Evolutionary conservation across 2,113 vertebrate genomes (phyloP).

Genomic region (Todiramphus chloris): DNA sequence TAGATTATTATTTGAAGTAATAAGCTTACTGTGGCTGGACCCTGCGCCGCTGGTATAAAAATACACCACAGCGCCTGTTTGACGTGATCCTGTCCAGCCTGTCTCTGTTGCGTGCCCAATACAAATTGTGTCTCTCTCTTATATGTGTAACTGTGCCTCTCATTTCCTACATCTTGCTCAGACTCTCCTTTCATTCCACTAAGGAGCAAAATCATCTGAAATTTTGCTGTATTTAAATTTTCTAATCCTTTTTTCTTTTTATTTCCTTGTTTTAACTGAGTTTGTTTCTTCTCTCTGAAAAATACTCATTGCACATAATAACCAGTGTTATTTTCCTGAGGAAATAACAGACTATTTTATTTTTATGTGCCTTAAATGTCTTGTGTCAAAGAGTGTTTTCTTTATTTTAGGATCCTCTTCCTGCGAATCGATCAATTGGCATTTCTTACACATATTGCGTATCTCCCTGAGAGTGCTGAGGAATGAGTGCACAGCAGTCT

Average conservation of each 20-base stretch:
- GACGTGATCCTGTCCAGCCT: conserved; percentile 41
- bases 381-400: neutral
- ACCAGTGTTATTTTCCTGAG: conserved; percentile 12
- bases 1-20: conserved; percentile 44
- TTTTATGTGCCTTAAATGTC: neutral
- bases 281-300: conserved; percentile 29
- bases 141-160: neutral
- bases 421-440: neutral
- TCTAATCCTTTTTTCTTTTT: conserved; percentile 44
- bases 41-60: conserved; percentile 25
- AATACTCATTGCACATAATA: neutral
- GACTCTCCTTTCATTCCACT: neutral
- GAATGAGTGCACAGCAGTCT: neutral
- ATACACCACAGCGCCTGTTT: neutral
- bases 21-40: conserved; percentile 29
- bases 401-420: neutral
- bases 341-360: neutral
- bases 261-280: conserved; percentile 45
- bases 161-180: neutral
- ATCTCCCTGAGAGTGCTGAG: neutral
- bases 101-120: neutral
- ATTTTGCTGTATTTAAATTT: conserved; percentile 23
- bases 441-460: neutral
- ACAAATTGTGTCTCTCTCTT: conserved; percentile 15
- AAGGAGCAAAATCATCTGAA: conserved; percentile 18